Evolutionary conservation across 2,113 vertebrate genomes (phyloP), one percentile per base, ranked within the genome.

Genomic region (Rhadina sibilatrix): DNA sequence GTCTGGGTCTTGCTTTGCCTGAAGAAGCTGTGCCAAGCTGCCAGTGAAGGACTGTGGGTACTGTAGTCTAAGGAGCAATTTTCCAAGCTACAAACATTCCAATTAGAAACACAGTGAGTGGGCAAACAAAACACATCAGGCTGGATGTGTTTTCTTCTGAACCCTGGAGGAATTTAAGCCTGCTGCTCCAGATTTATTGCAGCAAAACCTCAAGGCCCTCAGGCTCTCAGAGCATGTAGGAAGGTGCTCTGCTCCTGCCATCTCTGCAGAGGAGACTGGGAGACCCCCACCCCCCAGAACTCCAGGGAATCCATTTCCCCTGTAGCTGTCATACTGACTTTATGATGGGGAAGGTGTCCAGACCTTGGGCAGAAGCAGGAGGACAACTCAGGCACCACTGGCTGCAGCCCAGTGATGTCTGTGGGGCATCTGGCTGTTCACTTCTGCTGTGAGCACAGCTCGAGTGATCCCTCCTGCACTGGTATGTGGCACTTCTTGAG

Each of bases 61-160:
- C 83, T 93, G 89, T 97, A 94, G 92, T 97, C 87, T 95, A 52
- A 90, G 64, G 69, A 92, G 70, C 93, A 87, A 96, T 96, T 96
- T 97, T 53, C 74, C 70, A 49, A 77, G 65, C 89, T 96, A 91
- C 89, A 96, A 95, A 93, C 88, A 95, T 91, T 88, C 53, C 92
- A 96, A 94, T 96, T 97, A 97, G 71, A 83, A 94, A 52, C 77
- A 93, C 90, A 91, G 91, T 83, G 81, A 97, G 94, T 97, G 94
- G 95, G 95, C 92, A 97, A 94, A 96, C 94, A 95, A 92, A 96
- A 93, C 66, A 83, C 78, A 92, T 75, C 86, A 94, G 83, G 69
- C 92, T 94, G 94, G 90, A 95, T 94, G 80, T 96, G 85, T 94
- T 93, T 95, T 89, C 87, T 95, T 93, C 91, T 91, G 94, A 94